These are phyloP conservation scores for Pterocles burchelli DNA, from an alignment of 2,113 vertebrate species.

Conservation along the genomic window DNA sequence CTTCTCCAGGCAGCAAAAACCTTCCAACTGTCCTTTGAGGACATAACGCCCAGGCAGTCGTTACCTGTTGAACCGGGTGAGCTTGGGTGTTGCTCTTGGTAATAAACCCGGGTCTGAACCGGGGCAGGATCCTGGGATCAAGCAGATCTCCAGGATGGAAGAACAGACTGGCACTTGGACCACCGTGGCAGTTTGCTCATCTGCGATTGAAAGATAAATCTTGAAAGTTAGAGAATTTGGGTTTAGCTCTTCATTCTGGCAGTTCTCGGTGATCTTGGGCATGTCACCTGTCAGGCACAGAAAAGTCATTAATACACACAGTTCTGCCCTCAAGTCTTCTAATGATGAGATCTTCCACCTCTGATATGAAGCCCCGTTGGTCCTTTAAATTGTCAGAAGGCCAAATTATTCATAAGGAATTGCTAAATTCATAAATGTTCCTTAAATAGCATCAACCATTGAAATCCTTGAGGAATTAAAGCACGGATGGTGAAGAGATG, in stretches of 20 bases:
- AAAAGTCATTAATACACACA: background rate
- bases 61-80: accelerated
- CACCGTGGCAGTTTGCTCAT: accelerated
- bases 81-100: background rate
- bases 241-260: background rate
- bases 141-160: background rate
- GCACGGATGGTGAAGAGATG: background rate
- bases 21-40: background rate
- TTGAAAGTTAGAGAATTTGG: background rate
- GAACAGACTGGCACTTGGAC: background rate
- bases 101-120: background rate
- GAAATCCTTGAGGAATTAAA: background rate
- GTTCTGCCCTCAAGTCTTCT: background rate
- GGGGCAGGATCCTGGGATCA: background rate
- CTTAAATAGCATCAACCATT: background rate
- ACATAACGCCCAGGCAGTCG: accelerated
- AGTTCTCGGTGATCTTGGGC: background rate
- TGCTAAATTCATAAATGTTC: background rate
- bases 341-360: background rate
- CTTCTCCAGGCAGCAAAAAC: background rate
- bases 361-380: background rate
- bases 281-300: background rate
- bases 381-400: background rate
- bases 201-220: background rate
- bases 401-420: background rate